Percentiles rank a stretch among this genome's conserved stretches.
Evolutionary conservation across 1,140 invertebrate species (phyloP).

Genomic region (Muscidifurax raptorellus): DNA sequence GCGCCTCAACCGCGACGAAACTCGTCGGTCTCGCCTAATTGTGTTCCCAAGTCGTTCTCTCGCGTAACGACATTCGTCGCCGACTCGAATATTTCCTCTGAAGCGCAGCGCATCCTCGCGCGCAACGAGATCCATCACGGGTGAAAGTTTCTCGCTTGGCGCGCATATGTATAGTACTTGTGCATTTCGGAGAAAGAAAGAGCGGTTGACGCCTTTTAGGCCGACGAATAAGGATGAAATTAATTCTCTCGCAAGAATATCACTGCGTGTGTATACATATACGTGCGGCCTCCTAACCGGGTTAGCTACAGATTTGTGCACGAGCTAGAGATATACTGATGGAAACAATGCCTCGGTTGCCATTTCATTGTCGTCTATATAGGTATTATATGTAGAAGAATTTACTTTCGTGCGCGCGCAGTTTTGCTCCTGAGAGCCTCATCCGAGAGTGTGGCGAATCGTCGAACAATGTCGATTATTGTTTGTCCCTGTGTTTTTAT

Average conservation of each 20-base stretch:
- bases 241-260: background rate
- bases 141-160: constrained; percentile 34
- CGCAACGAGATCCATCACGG: background rate
- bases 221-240: constrained; percentile 6
- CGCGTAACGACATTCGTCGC: background rate
- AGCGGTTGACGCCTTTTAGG: constrained; percentile 13
- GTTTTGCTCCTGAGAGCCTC: too few species aligned
- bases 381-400: too few species aligned
- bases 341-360: background rate
- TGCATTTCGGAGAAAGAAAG: background rate
- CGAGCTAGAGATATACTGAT: too few species aligned
- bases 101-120: background rate
- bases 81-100: constrained; percentile 8
- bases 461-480: too few species aligned
- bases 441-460: background rate
- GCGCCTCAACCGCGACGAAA: background rate
- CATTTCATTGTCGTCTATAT: background rate
- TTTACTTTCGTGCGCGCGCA: background rate
- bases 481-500: too few species aligned
- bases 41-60: background rate
- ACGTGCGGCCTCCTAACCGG: constrained; percentile 1
- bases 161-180: too few species aligned
- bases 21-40: constrained; percentile 3
- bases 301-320: background rate
- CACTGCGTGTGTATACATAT: too few species aligned